These are phyloP conservation scores for Antigone vipio DNA, from an alignment of 2,113 vertebrate species.

Conservation along the genomic window DNA sequence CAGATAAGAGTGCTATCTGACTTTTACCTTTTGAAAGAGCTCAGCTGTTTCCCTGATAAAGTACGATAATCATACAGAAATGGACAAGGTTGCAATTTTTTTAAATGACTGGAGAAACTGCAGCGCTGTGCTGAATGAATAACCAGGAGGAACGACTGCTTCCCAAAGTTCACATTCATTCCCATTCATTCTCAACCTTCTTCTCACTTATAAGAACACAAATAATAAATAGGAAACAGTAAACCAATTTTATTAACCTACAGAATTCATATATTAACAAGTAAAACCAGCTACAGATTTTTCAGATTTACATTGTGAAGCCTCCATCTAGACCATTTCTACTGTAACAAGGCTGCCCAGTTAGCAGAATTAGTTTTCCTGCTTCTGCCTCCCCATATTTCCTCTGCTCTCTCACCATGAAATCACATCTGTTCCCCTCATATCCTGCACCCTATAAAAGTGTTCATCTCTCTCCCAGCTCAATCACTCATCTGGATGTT, in stretches of 20 bases:
- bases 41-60: slow-evolving; percentile 46
- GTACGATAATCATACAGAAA: slow-evolving; percentile 32
- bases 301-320: neutral
- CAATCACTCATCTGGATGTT: neutral
- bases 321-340: neutral
- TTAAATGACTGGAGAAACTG: neutral
- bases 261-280: slow-evolving; percentile 17
- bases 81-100: slow-evolving; percentile 38
- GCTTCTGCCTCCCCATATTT: neutral
- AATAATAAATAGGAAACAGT: slow-evolving; percentile 10
- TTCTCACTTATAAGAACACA: neutral
- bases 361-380: neutral
- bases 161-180: slow-evolving; percentile 49
- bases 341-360: neutral
- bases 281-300: neutral
- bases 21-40: slow-evolving; percentile 45
- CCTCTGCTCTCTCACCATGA: neutral
- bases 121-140: slow-evolving; percentile 20
- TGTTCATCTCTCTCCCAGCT: neutral
- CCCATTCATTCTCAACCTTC: slow-evolving; percentile 27
- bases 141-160: slow-evolving; percentile 9
- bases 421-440: neutral
- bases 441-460: neutral
- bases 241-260: slow-evolving; percentile 37
- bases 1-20: slow-evolving; percentile 42